phyloP scores from a whole-genome alignment of 1,140 invertebrate species.

The Drosophila ohnishii region DNA sequence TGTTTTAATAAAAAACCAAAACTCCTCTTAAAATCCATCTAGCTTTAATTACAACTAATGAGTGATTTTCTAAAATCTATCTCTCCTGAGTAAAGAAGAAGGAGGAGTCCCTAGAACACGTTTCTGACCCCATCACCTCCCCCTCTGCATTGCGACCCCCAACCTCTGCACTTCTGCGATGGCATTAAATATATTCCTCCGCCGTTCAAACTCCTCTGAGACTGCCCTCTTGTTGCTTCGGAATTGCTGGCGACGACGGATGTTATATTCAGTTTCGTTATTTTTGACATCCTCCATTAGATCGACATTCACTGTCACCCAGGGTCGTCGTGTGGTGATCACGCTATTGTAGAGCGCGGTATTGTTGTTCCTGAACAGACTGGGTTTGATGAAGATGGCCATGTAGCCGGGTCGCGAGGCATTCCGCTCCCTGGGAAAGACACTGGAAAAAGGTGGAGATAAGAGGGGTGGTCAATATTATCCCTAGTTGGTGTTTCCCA shows the following conservation, averaged over 20 bases:
- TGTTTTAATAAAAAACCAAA: neutral
- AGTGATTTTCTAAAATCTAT: neutral
- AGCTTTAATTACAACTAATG: constrained; percentile 8
- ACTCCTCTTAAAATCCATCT: neutral
- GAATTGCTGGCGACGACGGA: neutral
- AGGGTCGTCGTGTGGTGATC: constrained; percentile 61
- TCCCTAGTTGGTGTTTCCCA: no score
- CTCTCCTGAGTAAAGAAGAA: constrained; percentile 1
- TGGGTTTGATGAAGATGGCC: constrained; percentile 66
- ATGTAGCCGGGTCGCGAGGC: constrained; percentile 49
- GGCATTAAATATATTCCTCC: neutral
- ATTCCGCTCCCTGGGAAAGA: constrained; percentile 55
- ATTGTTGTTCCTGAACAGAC: constrained; percentile 46
- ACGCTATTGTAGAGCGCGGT: constrained; percentile 44
- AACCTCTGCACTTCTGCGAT: neutral
- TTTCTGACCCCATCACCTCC: neutral
- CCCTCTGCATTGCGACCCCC: neutral
- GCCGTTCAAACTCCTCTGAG: neutral
- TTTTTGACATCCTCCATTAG: constrained; percentile 3
- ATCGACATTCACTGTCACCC: constrained; percentile 23
- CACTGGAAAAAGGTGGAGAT: constrained; percentile 15
- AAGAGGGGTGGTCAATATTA: neutral
- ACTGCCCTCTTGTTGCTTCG: neutral
- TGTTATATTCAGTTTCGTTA: neutral
- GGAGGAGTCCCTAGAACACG: neutral